Conservation (phyloP, 2,888 invertebrate species). For the Ephialtes manifestator region DNA sequence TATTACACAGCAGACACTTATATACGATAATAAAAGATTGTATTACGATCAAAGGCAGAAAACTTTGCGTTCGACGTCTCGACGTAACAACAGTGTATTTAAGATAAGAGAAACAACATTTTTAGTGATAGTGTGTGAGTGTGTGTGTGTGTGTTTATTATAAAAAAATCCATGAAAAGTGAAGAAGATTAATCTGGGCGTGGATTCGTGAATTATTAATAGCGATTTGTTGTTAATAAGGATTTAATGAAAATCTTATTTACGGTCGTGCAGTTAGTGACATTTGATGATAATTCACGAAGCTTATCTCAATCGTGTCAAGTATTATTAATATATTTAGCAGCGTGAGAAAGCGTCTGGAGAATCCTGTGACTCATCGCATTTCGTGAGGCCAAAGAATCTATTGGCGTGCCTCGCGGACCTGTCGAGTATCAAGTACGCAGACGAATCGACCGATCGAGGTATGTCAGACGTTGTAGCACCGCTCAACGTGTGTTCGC, state of each 20-base stretch:
- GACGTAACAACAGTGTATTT: background rate
- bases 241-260: background rate
- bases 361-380: conserved; percentile 63
- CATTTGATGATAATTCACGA: background rate
- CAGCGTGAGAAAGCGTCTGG: conserved; percentile 45
- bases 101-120: background rate
- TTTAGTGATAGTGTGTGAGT: background rate
- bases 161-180: background rate
- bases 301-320: background rate
- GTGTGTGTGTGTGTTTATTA: too few relatives aligned
- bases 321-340: conserved; percentile 12
- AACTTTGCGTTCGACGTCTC: background rate
- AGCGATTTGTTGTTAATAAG: background rate
- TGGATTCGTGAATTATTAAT: background rate
- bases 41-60: too few relatives aligned
- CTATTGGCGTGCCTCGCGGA: conserved; percentile 22
- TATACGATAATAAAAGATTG: too few relatives aligned
- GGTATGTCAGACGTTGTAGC: conserved; percentile 4
- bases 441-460: background rate
- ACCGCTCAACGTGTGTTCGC: background rate
- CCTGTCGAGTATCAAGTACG: background rate
- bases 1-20: background rate
- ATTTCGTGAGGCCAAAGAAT: conserved; percentile 47
- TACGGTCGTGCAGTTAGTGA: background rate
- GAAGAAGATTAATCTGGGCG: background rate